These are phyloP conservation scores for Cryptus viduatorius DNA, from an alignment of 2,888 invertebrate genomes.

Conservation along the genomic window DNA sequence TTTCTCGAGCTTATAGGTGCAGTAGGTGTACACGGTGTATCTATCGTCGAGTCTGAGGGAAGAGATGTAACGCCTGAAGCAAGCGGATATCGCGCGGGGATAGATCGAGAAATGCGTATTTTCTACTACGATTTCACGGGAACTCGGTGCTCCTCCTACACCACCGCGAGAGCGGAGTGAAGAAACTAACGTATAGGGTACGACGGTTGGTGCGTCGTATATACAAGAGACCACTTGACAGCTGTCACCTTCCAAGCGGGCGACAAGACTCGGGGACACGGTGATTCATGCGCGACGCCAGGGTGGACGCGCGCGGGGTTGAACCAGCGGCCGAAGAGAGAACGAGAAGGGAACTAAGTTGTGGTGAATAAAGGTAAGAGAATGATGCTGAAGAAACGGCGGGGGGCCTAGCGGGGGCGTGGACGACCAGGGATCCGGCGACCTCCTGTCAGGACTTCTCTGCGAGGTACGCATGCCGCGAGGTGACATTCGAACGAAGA, in stretches of 20 bases:
- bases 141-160: constrained; percentile 59
- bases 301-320: constrained; percentile 39
- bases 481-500: constrained; percentile 79
- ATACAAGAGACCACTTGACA: constrained; percentile 78
- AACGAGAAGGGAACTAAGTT: constrained; percentile 39
- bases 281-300: constrained; percentile 81
- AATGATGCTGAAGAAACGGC: constrained; percentile 27
- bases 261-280: constrained; percentile 81
- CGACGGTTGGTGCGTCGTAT: constrained; percentile 65
- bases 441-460: constrained; percentile 82
- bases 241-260: constrained; percentile 82
- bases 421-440: constrained; percentile 75
- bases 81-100: constrained; percentile 4
- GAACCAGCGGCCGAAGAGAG: constrained; percentile 46
- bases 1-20: constrained; percentile 29
- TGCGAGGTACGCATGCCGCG: constrained; percentile 75
- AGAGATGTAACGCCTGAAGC: constrained; percentile 36
- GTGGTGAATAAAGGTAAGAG: constrained; percentile 27
- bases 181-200: constrained; percentile 21
- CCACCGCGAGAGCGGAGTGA: constrained; percentile 10
- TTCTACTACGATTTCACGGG: constrained; percentile 53
- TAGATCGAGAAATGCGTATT: constrained; percentile 41
- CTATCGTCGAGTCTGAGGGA: constrained; percentile 43
- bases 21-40: constrained; percentile 17
- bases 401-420: constrained; percentile 73